Percentiles rank a stretch among this genome's conserved stretches.
These are phyloP conservation scores for Macaria liturata DNA, from an alignment of 2,888 invertebrate species.

Conservation along the genomic window DNA sequence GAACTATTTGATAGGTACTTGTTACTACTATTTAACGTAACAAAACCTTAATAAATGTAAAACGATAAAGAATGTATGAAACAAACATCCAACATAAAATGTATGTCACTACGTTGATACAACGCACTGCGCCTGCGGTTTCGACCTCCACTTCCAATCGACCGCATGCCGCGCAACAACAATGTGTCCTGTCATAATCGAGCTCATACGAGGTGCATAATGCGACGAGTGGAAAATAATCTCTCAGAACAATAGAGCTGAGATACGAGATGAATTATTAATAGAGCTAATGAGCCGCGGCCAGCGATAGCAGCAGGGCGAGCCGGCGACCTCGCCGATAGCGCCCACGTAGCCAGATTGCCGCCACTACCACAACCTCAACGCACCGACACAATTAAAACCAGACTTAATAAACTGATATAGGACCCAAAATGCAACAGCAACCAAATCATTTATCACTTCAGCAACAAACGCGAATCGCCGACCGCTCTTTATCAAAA, in stretches of 20 bases:
- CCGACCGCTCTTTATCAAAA: too few species aligned
- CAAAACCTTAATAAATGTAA: too few species aligned
- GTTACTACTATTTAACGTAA: too few species aligned
- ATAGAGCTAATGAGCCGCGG: constrained; percentile 74
- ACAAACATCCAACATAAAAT: too few species aligned
- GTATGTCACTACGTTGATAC: too few species aligned
- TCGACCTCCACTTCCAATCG: not conserved
- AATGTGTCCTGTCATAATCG: constrained; percentile 33
- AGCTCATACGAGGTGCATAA: constrained; percentile 36
- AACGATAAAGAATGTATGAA: too few species aligned
- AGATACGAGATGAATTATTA: constrained; percentile 78
- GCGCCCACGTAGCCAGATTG: constrained; percentile 81
- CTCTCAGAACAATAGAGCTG: constrained; percentile 69
- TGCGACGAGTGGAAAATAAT: constrained; percentile 65
- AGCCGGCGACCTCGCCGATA: constrained; percentile 79
- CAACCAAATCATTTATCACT: too few species aligned
- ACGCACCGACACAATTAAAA: constrained; percentile 20
- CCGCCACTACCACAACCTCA: constrained; percentile 59
- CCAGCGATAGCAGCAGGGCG: constrained; percentile 71
- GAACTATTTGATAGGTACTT: too few species aligned
- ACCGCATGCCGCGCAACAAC: constrained; percentile 17
- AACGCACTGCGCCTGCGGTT: too few species aligned
- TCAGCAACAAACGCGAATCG: too few species aligned
- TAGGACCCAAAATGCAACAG: too few species aligned
- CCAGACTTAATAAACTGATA: too few species aligned